These are phyloP conservation scores for Vandiemenella viatica DNA, from an alignment of 2,888 invertebrate genomes.

Conservation along the genomic window DNA sequence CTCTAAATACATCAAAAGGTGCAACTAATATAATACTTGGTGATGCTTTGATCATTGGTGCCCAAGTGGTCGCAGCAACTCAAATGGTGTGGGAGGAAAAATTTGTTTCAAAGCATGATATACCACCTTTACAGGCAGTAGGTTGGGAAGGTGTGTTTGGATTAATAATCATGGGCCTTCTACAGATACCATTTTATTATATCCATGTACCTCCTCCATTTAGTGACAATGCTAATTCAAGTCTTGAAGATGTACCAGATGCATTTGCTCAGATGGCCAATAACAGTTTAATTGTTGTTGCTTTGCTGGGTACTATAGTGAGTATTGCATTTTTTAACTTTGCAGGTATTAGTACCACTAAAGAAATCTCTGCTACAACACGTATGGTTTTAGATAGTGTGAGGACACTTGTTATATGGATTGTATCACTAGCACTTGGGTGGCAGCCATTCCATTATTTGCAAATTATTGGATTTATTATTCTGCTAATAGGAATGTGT, in stretches of 20 bases:
- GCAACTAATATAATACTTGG: conserved; percentile 26
- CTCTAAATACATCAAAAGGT: too few species aligned
- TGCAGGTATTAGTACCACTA: conserved; percentile 80
- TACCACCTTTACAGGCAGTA: conserved; percentile 79
- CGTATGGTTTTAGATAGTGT: conserved; percentile 79
- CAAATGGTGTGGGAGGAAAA: conserved; percentile 95
- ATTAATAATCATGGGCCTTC: conserved; percentile 40
- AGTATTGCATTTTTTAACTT: conserved; percentile 91
- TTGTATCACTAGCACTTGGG: conserved; percentile 51
- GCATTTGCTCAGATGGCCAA: conserved; percentile 68
- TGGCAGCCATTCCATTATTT: conserved; percentile 71
- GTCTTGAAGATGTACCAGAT: conserved; percentile 73
- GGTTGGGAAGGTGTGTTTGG: conserved; percentile 88
- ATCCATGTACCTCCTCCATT: conserved; percentile 60
- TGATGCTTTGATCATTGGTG: conserved; percentile 40
- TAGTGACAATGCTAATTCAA: conserved; percentile 53
- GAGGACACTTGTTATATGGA: conserved; percentile 85
- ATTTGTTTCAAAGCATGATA: conserved; percentile 66
- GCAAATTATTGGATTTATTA: conserved; percentile 61
- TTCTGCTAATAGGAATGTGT: conserved; percentile 67
- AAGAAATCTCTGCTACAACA: conserved; percentile 83
- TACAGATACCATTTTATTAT: conserved; percentile 69
- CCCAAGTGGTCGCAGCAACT: conserved; percentile 63
- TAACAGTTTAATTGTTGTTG: conserved; percentile 37
- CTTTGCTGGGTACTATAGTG: conserved; percentile 55